Evolutionary conservation across 2,113 vertebrate genomes (phyloP), one percentile per base, ranked within the genome.

Genomic region (Podilymbus podiceps): DNA sequence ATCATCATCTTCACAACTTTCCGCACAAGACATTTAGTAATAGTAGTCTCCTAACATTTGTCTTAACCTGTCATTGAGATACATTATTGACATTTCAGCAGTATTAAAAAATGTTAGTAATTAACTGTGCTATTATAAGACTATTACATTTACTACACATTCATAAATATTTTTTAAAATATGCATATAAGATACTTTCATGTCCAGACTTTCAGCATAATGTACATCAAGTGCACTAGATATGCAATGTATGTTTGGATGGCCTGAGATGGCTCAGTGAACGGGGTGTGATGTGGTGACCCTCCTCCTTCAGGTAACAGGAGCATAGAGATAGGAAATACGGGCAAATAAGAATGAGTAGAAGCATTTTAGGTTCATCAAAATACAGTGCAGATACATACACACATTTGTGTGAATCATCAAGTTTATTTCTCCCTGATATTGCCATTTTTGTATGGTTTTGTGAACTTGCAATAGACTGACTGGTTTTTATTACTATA

Each of bases 231-330:
- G 25, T 42, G n/a, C 18, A 16, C 4, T 47, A 33, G 85, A 56
- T 8, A 6, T 1, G 13, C 3, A 27, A 12, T 5, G 2, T 53
- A 12, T 40, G 20, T 16, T 91, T 72, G 60, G 14, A 2, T 4
- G 44, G 53, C 40, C 27, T n/a, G 58, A 62, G 47, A 15, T 13
- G 49, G 28, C 33, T 42, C 22, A 3, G 0, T 33, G 68, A 80
- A 23, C 0, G 4, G 58, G 12, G 30, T 28, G n/a, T 74, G 67
- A 30, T 58, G 9, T 28, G 63, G 22, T 53, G 49, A 42, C 58
- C 9, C 72, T 75, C 28, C 14, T 15, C 24, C n/a, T 71, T 15
- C 31, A 46, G 49, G 11, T 20, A n/a, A 19, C 59, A 56, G 62
- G 46, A n/a, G 50, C 59, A 40, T 0, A 55, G 38, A 49, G n/a